Evolutionary conservation across 2,113 vertebrate genomes (phyloP), one percentile per base, ranked within the genome.

Genomic region (Heteronetta atricapilla): DNA sequence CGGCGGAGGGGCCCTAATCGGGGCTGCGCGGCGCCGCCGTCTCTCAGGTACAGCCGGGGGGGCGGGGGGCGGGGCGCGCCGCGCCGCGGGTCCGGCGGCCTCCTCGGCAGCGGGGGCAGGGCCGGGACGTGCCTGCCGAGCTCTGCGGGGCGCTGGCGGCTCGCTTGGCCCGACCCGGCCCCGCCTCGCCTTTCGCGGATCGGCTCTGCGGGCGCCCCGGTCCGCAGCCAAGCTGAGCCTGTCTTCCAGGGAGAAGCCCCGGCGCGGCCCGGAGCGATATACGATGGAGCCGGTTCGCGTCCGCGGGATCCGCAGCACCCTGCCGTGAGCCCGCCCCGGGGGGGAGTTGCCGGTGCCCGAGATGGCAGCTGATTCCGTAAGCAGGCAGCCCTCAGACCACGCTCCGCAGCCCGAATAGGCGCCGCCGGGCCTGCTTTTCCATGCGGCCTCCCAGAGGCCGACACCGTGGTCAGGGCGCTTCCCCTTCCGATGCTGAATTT

Each of bases 321-420:
- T 76, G 75, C 70, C 79, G 82, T 96, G 95, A 96, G 50, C 40
- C 42, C 42, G 23, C 11, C 40, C 55, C 56, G 73, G 53, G 10
- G 34, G 31, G 53, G 8, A 44, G 6, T 64, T 52, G 77, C 72
- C 58, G 20, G 20, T 21, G 29, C 94, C 95, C 34, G 97, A 92
- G 70, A 99, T 99, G 99, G 99, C 99, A 93, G 97, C 98, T 28
- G 98, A 97, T 83, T 93, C 98, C 42, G 99, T 99, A 88, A 98
- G 98, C 90, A 64, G 36, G 6, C 22, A 14, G 33, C 11, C 53
- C 22, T 23, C 42, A 10, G 48, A 40, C 21, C 16, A 31, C 25
- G 13, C 26, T 36, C 68, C 31, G 13, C 50, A 14, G 26, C 50
- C 60, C 25, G 33, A 19, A 19, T 20, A 6, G 56, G 10, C 13